Base-by-base conservation (phyloP, 2,888 invertebrate species). In the Andrena fulva region DNA sequence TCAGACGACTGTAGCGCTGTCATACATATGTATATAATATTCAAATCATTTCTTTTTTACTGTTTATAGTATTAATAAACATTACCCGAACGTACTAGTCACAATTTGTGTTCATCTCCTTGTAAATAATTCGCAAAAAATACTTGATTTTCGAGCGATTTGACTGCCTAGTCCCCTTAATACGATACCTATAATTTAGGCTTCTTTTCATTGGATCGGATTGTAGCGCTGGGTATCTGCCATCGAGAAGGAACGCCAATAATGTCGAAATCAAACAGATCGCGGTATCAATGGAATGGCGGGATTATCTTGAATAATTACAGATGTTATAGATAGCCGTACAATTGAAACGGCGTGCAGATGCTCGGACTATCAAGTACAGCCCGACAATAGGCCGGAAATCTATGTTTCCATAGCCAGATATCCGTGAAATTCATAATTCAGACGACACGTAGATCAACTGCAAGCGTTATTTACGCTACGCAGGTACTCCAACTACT, bases 251-350 rank as follows among this genome's bases (percentile, higher is more conserved):
- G 12, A 27, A 35, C 56, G 27, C 27, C 33, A n/a, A 27, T 77
- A 59, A 56, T 48, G 20, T 59, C 64, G 27, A n/a, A 48, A 29
- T 67, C 52, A 31, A 77, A 74, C 52, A 48, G 52, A 60, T 27
- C 12, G 73, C n/a, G 20, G 35, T 52, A 66, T 20, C 29, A 31
- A 74, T 59, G 60, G 66, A 50, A 67, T 33, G 35, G 59, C n/a
- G 35, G 50, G 56, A 59, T 67, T 74, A 74, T 31, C 50, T 60
- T 60, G 73, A 74, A 67, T 66, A 73, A 73, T 77, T 67, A 29
- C 66, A 60, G 35, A 35, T 35, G 52, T 4, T 59, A 8, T 24
- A 42, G 20, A 42, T n/a, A 50, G 27, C 20, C 33, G 31, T n/a
- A 27, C 35, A 59, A 77, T 63, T 64, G 66, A 60, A 48, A 27